Conservation (phyloP, 2,113 vertebrate genomes). For the Peromyscus californicus region DNA sequence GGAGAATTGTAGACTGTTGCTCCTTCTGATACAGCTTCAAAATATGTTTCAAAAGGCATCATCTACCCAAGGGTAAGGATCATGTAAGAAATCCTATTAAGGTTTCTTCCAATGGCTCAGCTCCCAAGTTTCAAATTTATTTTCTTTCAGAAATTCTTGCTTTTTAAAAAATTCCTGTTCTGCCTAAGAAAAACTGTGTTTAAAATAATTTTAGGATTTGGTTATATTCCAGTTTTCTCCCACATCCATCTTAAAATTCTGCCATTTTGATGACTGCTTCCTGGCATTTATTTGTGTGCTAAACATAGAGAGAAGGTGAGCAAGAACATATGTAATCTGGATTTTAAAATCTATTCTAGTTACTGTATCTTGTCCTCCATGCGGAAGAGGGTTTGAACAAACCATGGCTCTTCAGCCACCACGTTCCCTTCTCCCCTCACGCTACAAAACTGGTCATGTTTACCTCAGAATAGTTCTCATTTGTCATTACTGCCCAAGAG, state of each 20-base stretch:
- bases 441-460: background rate
- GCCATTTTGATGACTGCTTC: conserved; percentile 59
- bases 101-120: background rate
- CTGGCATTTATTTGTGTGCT: conserved; percentile 57
- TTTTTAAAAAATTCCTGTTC: conserved; percentile 10
- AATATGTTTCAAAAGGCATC: background rate
- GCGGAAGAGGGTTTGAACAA: background rate
- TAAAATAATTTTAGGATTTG: conserved; percentile 67
- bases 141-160: conserved; percentile 49
- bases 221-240: conserved; percentile 59
- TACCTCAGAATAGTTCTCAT: conserved; percentile 3
- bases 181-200: background rate
- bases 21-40: background rate
- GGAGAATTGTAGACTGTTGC: background rate
- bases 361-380: background rate
- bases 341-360: conserved; percentile 46
- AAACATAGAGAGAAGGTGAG: conserved; percentile 38
- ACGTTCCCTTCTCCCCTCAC: background rate
- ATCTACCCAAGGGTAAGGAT: background rate
- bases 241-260: conserved; percentile 59
- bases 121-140: conserved; percentile 18
- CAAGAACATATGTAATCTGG: conserved; percentile 41
- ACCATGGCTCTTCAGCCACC: background rate
- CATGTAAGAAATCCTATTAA: background rate
- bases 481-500: background rate